Conservation (phyloP, 2,888 invertebrate species). For the Cyrtodaria siliqua region DNA sequence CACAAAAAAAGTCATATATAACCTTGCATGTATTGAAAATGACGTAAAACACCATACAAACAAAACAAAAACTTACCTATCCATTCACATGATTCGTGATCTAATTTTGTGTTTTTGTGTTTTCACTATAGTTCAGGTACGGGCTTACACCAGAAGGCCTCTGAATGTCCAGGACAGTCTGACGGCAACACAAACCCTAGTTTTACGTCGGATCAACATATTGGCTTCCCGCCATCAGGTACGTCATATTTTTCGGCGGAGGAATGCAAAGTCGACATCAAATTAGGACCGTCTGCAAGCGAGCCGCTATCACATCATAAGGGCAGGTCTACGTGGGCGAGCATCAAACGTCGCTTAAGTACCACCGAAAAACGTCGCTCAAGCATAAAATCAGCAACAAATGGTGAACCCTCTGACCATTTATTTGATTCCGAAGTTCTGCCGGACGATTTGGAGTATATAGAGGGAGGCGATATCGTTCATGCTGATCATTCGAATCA, state of each 20-base stretch:
- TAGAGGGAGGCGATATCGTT: conserved; percentile 59
- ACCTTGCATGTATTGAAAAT: too few relatives aligned
- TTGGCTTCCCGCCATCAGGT: conserved; percentile 4
- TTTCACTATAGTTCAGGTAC: conserved; percentile 49
- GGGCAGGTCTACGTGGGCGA: conserved; percentile 28
- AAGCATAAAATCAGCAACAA: neutral
- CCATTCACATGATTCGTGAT: too few relatives aligned
- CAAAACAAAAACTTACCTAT: too few relatives aligned
- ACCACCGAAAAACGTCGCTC: too few relatives aligned
- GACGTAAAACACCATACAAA: too few relatives aligned
- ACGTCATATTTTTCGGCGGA: conserved; percentile 32
- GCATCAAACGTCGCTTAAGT: conserved; percentile 40
- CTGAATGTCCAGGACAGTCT: neutral
- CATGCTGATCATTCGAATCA: conserved; percentile 7
- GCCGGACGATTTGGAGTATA: conserved; percentile 60
- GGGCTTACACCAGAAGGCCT: conserved; percentile 40
- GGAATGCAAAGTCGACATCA: conserved; percentile 50
- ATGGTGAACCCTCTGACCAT: neutral
- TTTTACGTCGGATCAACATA: neutral
- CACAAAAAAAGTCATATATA: too few relatives aligned
- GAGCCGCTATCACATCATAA: conserved; percentile 4
- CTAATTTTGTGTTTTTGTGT: too few relatives aligned
- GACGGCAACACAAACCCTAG: neutral
- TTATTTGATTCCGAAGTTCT: conserved; percentile 35
- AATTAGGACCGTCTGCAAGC: neutral